These are phyloP conservation scores for Zalophus californianus DNA, from an alignment of 2,797 vertebrate genomes.

Conservation along the genomic window DNA sequence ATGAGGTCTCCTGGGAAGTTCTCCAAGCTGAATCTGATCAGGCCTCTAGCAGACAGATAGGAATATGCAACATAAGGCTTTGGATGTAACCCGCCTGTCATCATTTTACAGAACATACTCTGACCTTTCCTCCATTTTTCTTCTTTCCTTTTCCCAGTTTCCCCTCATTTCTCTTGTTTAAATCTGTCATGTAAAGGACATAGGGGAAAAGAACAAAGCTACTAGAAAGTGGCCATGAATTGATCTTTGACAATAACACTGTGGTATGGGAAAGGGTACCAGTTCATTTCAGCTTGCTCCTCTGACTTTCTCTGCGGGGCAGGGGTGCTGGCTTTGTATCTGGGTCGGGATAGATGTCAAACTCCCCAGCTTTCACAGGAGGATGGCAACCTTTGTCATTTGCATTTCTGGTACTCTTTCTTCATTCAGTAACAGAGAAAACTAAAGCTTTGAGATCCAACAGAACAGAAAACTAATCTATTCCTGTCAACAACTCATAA, in stretches of 20 bases:
- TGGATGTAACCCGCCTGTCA: neutral
- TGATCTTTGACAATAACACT: neutral
- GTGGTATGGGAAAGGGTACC: neutral
- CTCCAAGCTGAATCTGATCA: neutral
- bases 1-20: neutral
- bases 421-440: constrained; percentile 37
- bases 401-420: neutral
- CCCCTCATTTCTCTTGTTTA: neutral
- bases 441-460: neutral
- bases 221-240: neutral
- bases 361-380: neutral
- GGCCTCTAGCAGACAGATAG: neutral
- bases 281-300: neutral
- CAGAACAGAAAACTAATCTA: neutral
- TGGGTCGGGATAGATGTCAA: neutral
- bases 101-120: neutral
- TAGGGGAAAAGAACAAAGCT: neutral
- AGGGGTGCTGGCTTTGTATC: neutral
- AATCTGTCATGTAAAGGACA: neutral
- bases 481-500: neutral
- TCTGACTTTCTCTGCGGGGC: neutral
- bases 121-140: neutral
- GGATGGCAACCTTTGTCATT: neutral
- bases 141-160: neutral
- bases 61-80: neutral